Conservation (phyloP, 2,797 vertebrate genomes). For the Limnodromus scolopaceus region DNA sequence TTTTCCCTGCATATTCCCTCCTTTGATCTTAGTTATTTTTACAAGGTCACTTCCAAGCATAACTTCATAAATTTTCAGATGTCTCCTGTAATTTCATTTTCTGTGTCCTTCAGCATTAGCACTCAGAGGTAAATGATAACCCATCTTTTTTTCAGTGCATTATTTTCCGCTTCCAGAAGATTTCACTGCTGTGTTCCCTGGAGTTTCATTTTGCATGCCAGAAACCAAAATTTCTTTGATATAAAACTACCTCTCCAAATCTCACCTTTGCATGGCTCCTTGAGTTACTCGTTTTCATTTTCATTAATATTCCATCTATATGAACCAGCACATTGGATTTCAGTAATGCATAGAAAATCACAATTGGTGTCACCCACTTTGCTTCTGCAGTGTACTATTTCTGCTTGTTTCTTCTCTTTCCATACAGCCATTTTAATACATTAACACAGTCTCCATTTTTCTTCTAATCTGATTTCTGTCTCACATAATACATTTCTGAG, state of each 20-base stretch:
- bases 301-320: neutral
- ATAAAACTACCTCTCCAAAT: neutral
- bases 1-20: neutral
- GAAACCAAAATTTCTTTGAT: neutral
- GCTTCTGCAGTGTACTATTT: neutral
- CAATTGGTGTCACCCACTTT: neutral
- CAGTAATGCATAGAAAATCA: neutral
- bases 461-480: neutral
- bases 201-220: neutral
- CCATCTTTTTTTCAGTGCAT: neutral
- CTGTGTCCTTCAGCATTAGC: neutral
- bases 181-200: neutral
- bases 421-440: neutral
- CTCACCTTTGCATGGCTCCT: neutral
- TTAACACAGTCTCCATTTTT: neutral
- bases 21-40: conserved; percentile 32
- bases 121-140: neutral
- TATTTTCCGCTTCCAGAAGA: neutral
- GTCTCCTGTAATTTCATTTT: neutral
- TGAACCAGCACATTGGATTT: neutral
- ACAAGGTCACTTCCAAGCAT: conserved; percentile 11
- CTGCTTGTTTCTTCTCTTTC: neutral
- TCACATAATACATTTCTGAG: neutral
- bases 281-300: neutral
- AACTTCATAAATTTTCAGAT: neutral